Percentiles rank a stretch among this genome's conserved stretches.
These are phyloP conservation scores for Larimichthys polyactis DNA, from an alignment of 2,113 vertebrate genomes.

Conservation along the genomic window DNA sequence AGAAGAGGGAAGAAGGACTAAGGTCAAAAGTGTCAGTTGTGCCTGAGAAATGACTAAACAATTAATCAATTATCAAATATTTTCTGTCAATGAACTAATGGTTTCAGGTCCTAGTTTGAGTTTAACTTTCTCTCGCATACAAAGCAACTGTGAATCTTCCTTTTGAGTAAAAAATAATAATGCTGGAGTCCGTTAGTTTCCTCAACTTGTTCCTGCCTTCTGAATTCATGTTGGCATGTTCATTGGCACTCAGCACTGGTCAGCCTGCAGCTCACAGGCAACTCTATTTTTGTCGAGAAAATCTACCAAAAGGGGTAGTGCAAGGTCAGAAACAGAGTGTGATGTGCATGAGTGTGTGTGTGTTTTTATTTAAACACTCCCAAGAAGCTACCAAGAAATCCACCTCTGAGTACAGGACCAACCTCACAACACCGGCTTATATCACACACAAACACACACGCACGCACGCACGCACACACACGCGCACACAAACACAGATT, in stretches of 20 bases:
- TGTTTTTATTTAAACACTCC: constrained; percentile 8
- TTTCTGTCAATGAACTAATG: not conserved
- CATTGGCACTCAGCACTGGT: not conserved
- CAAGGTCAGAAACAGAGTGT: not conserved
- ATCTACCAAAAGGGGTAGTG: not conserved
- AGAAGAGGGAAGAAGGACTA: not conserved
- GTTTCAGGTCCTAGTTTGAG: not conserved
- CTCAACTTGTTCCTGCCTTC: not conserved
- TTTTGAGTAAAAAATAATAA: not conserved
- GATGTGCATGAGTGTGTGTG: not conserved
- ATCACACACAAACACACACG: not conserved
- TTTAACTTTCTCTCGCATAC: not conserved
- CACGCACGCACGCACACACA: not conserved
- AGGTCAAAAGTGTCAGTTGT: not conserved
- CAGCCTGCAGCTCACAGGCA: not conserved
- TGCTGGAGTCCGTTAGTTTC: not conserved
- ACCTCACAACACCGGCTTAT: no score
- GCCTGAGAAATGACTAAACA: not conserved
- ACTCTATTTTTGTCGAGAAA: not conserved
- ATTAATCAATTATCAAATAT: not conserved
- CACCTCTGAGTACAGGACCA: not conserved
- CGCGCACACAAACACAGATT: not conserved
- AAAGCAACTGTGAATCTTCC: not conserved
- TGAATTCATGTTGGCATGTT: not conserved
- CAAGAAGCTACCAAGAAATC: constrained; percentile 1